Base-by-base conservation (phyloP, 2,113 vertebrate genomes). In the Sebastes schlegelii region DNA sequence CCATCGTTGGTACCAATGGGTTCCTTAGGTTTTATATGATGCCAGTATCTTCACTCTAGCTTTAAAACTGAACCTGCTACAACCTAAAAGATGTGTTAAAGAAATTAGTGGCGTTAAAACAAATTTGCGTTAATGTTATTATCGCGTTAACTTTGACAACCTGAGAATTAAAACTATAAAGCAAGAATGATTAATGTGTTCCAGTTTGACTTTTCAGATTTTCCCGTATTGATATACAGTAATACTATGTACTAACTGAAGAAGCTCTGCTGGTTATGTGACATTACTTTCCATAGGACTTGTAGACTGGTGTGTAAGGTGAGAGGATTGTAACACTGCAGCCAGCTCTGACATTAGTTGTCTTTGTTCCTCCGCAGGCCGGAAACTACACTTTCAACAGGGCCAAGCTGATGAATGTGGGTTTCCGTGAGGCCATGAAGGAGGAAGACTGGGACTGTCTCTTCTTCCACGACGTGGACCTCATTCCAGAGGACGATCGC, bases 361-460 rank as follows among this genome's bases (percentile, higher is more conserved):
- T 71, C 13, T 45, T 0, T 73, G 26, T 81, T 80, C 0, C 52
- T 52, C 48, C 5, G 1, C 91, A 97, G 96, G 95, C 94, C 0
- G 95, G 95, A 60, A 95, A 92, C 87, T 93, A 92, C 43, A 95
- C 95, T 3, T 97, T 97, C 19, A 96, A 96, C 80, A 64, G 93
- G 54, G 97, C 96, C 23, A 96, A 96, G 89, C 94, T 96, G 79
- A 93, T 96, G 94, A 96, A 96, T 1, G 92, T 94, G 2, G 96
- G 96, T 23, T 97, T 96, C 87, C 91, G 95, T n/a, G 97, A 97
- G 88, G 96, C 96, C 46, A 96, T 96, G 96, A 94, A 89, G 62
- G 96, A 97, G 21, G 93, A 96, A 51, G 95, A 96, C 77, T 97
- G 96, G 96, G 93, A 95, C 88, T 97, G 96, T 55, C 88, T 96